Base-by-base conservation (phyloP, 2,113 vertebrate genomes). In the Hyperopisus bebe region DNA sequence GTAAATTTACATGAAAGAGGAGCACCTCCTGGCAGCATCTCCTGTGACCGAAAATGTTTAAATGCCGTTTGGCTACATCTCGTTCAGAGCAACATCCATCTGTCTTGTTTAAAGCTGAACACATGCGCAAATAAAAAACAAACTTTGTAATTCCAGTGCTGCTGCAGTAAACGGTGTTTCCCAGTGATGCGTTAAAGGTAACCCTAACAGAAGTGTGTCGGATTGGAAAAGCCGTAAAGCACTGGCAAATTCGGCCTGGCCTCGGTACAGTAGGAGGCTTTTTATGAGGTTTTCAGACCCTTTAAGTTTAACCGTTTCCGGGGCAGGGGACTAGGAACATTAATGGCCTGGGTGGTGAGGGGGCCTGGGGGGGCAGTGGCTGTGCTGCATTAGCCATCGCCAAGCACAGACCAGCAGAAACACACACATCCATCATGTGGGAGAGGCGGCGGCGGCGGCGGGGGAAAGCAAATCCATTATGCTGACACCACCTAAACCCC, bases 371-470 rank as follows among this genome's bases (percentile, higher is more conserved):
- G 6, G 88, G 27, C 1, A 90, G 92, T 88, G 90, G 92, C 91
- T 92, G 92, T 90, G 55, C 91, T 92, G 93, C 89, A 92, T 94
- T 94, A 92, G 91, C 87, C 8, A 86, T 92, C 90, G 92, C 93
- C 94, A 92, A 91, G 91, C 92, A 92, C 92, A 93, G 93, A 62
- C 88, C 0, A 90, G 92, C 90, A 42, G 91, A 92, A 93, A 93
- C 92, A 91, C 93, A 93, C 86, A 92, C 94, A 95, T 95, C 94
- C 94, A 95, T 95, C 93, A 94, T 89, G 4, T 91, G 86, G 83
- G 55, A 90, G 88, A 19, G 91, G 93, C 84, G 90, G 94, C 92
- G 92, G 93, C 83, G 91, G 58, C 90, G 92, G 89, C 92, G 53
- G 89, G 92, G 51, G 89, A 90, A 83, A 82, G 91, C 47, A 91